Evolutionary conservation across 2,888 invertebrate genomes (phyloP).

Genomic region (Tortricodes alternella): DNA sequence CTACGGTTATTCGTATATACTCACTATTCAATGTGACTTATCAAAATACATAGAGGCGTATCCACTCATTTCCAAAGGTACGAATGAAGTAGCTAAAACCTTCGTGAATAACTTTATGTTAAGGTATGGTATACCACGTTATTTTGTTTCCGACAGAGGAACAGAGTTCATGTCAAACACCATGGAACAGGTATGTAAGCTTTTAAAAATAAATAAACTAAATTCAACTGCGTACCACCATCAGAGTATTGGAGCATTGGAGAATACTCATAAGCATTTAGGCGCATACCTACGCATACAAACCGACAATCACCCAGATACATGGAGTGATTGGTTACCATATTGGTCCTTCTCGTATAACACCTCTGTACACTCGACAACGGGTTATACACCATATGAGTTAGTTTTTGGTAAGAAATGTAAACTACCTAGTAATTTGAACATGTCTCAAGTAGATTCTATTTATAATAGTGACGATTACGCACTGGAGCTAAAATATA

Average conservation of each 20-base stretch:
- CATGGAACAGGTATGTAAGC: slow-evolving; percentile 30
- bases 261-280: slow-evolving; percentile 23
- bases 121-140: not conserved
- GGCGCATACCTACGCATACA: slow-evolving; percentile 21
- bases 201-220: slow-evolving; percentile 27
- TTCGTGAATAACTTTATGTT: slow-evolving; percentile 35
- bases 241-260: slow-evolving; percentile 9
- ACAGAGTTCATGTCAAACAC: slow-evolving; percentile 30
- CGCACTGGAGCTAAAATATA: not conserved
- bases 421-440: slow-evolving; percentile 17
- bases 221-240: slow-evolving; percentile 26
- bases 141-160: slow-evolving; percentile 7
- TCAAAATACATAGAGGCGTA: slow-evolving; percentile 32
- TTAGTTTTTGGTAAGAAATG: slow-evolving; percentile 23
- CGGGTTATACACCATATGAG: slow-evolving; percentile 11
- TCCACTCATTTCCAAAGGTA: slow-evolving; percentile 27
- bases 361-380: slow-evolving; percentile 4
- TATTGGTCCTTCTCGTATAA: slow-evolving; percentile 19
- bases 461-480: slow-evolving; percentile 2
- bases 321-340: slow-evolving; percentile 14
- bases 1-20: not conserved
- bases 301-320: slow-evolving; percentile 16
- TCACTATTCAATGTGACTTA: not conserved
- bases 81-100: slow-evolving; percentile 22
- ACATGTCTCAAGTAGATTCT: not conserved